These are phyloP conservation scores for Bradypodion ventrale DNA, from an alignment of 2,797 vertebrate species.

Conservation along the genomic window DNA sequence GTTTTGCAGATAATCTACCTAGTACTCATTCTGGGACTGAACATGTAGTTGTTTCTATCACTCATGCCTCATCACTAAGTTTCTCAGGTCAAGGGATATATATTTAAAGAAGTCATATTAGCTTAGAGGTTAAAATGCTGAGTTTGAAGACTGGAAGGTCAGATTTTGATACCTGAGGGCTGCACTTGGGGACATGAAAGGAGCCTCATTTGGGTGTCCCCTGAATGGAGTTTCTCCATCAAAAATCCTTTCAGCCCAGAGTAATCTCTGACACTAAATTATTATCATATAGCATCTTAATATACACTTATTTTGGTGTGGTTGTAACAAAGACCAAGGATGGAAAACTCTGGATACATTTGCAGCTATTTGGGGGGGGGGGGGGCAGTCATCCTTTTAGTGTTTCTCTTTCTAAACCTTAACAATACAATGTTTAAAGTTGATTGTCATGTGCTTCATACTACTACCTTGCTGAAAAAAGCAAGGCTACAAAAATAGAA, in stretches of 20 bases:
- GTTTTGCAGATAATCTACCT: not conserved
- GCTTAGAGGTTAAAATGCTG: no score
- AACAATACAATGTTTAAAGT: not conserved
- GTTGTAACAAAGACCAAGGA: conserved; percentile 5
- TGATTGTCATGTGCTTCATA: not conserved
- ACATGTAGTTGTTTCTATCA: not conserved
- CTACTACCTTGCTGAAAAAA: conserved; percentile 10
- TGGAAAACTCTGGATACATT: no score
- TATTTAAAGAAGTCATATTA: no score
- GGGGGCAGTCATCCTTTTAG: not conserved
- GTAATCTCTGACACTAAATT: no score
- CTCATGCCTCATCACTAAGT: no score
- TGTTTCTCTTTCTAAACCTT: not conserved
- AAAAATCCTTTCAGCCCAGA: no score
- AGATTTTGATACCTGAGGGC: no score
- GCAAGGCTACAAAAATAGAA: conserved; percentile 13
- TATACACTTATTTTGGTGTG: not conserved
- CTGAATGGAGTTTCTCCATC: no score
- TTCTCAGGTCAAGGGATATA: no score
- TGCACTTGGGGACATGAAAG: no score
- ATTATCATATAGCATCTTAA: conserved; percentile 30
- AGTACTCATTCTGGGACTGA: not conserved
- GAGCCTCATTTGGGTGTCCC: no score
- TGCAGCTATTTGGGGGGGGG: not conserved
- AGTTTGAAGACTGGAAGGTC: no score